Conservation (phyloP, 2,797 vertebrate species). For the Halcyon badia region DNA sequence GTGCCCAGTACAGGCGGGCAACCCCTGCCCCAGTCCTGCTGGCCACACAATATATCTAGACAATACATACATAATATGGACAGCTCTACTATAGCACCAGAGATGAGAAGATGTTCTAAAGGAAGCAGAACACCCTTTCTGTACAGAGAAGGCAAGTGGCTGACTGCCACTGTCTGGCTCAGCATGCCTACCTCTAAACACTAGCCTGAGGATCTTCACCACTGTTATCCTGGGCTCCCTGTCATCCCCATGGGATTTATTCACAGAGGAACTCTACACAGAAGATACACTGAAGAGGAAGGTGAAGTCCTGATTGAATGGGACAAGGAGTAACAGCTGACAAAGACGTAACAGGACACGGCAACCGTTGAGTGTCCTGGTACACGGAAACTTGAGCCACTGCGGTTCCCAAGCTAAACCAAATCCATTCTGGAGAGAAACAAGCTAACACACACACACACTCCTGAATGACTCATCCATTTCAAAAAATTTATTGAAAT, state of each 20-base stretch:
- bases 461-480: neutral
- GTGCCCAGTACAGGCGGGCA: neutral
- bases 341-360: neutral
- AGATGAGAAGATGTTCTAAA: neutral
- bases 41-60: neutral
- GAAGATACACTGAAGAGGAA: neutral
- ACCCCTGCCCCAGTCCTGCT: neutral
- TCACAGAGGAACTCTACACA: neutral
- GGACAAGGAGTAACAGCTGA: neutral
- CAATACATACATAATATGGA: neutral
- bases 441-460: neutral
- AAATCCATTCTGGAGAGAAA: neutral
- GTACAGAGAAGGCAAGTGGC: neutral
- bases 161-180: neutral
- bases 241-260: neutral
- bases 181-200: neutral
- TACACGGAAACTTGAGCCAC: neutral
- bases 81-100: neutral
- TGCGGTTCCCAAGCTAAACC: neutral
- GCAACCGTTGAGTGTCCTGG: neutral
- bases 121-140: neutral
- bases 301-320: neutral
- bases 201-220: neutral
- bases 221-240: neutral
- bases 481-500: slow-evolving; percentile 57